Evolutionary conservation across 2,888 invertebrate genomes (phyloP), one percentile per base, ranked within the genome.

Genomic region (Saturnia japonica): DNA sequence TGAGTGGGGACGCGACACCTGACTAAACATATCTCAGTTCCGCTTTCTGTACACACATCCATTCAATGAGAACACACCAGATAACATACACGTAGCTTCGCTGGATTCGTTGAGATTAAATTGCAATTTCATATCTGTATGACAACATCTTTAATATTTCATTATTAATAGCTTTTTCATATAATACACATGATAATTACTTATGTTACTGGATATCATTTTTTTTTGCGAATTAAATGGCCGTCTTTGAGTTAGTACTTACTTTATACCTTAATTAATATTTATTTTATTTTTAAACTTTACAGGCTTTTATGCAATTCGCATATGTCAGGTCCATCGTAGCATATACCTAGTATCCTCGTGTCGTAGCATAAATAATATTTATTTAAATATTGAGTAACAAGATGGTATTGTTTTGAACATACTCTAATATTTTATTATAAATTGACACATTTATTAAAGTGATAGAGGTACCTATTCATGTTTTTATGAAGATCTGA

Each of bases 11-110:
- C 72, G 75, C 82, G 84, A 87, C 91, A 90, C 90, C 88, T 90
- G 84, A 82, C 85, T 82, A 82, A 82, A 85, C 82, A 85, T 77
- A 77, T 80, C 78, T 74, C 80, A 78, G 73, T 73, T 42, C 74
- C 78, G 76, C 77, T 78, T 88, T 89, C 87, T 89, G 85, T 81
- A 76, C 77, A 79, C 80, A 78, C 80, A 40, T 64, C 67, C 78
- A 85, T 85, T 87, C 88, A 87, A 80, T 80, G 64, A 72, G 72
- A 68, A 73, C 74, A 68, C 75, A 76, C 9, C 86, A 88, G 91
- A 91, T 91, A 80, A 88, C 87, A 86, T 84, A 85, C 85, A 88
- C 90, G 91, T 89, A 89, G 85, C 81, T 76, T 82, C 80, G 80
- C 82, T 86, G 77, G 77, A 74, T 43, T 54, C 73, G 73, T 60